Evolutionary conservation across 2,113 vertebrate species (phyloP).

Genomic region (Nothocercus nigrocapillus): DNA sequence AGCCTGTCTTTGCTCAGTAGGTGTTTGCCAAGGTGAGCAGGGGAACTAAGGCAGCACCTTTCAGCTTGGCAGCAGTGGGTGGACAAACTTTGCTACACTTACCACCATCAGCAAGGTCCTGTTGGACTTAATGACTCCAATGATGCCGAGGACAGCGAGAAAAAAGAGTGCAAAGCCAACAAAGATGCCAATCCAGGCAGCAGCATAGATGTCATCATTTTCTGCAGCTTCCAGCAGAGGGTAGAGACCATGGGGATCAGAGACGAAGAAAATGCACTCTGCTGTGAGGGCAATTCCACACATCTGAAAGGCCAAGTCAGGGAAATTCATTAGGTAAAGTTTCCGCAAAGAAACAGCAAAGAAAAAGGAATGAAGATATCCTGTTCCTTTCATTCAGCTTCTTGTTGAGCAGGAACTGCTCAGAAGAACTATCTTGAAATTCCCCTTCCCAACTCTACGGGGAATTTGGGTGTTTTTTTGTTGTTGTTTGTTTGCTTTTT

Average conservation of each 20-base stretch:
- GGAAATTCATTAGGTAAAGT: neutral
- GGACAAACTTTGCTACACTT: slow-evolving; percentile 43
- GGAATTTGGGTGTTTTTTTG: no score
- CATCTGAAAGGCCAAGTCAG: slow-evolving; percentile 63
- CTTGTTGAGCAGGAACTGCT: neutral
- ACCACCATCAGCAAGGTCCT: slow-evolving; percentile 78
- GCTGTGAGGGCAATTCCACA: slow-evolving; percentile 82
- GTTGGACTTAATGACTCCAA: slow-evolving; percentile 75
- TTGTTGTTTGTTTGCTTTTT: no score
- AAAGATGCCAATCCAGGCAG: slow-evolving; percentile 85
- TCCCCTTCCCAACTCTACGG: neutral
- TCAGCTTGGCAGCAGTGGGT: neutral
- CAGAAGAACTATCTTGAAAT: neutral
- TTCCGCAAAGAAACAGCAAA: neutral
- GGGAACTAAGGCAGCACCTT: neutral
- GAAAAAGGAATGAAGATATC: neutral
- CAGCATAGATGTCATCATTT: slow-evolving; percentile 75
- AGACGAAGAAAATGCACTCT: slow-evolving; percentile 85
- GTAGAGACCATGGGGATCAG: slow-evolving; percentile 68
- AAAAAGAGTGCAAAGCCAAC: slow-evolving; percentile 81
- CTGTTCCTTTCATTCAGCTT: neutral
- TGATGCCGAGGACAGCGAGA: slow-evolving; percentile 77
- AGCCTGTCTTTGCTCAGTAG: neutral
- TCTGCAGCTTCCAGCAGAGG: slow-evolving; percentile 77
- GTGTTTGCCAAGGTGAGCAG: neutral